A percentile compares a stretch with the other conserved stretches of the same genome.
Conservation (phyloP, 92 coral and sea anemone species). For the Palythoa grandis region DNA sequence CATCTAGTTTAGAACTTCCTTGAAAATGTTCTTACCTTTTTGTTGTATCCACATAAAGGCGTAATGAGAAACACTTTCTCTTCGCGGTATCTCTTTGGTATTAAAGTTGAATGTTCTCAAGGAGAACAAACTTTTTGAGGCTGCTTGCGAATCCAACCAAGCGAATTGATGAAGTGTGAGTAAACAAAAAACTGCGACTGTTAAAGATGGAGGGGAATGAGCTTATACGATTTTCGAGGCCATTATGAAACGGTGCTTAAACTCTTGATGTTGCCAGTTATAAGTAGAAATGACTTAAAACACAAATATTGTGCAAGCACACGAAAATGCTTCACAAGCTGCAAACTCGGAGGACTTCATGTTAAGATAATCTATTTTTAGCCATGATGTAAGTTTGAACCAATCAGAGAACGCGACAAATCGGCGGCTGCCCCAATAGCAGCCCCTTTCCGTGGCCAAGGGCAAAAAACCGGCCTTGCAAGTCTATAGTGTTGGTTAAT, state of each 20-base stretch:
- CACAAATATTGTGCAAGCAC: conserved; percentile 42
- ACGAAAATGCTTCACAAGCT: conserved; percentile 5
- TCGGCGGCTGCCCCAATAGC: conserved; percentile 24
- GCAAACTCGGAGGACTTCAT: conserved; percentile 21
- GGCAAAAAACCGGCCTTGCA: conserved; percentile 1
- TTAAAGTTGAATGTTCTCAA: neutral
- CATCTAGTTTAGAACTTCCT: neutral
- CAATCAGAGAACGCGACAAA: conserved; percentile 25
- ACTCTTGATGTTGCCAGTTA: conserved; percentile 28
- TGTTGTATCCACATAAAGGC: neutral
- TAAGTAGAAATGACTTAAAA: conserved; percentile 45
- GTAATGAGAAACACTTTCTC: conserved; percentile 12
- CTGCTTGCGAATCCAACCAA: neutral
- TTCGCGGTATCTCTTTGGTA: neutral
- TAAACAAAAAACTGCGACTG: conserved; percentile 1
- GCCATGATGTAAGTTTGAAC: conserved; percentile 37
- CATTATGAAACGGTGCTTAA: neutral
- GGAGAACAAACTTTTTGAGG: neutral
- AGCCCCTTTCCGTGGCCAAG: conserved; percentile 4
- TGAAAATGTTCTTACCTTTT: conserved; percentile 36
- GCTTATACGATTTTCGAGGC: conserved; percentile 3
- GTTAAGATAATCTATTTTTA: conserved; percentile 35
- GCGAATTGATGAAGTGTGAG: conserved; percentile 16
- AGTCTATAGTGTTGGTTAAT: neutral
- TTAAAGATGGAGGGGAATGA: neutral